Evolutionary conservation across 2,888 invertebrate species (phyloP).

Genomic region (Teinopalpus imperialis): DNA sequence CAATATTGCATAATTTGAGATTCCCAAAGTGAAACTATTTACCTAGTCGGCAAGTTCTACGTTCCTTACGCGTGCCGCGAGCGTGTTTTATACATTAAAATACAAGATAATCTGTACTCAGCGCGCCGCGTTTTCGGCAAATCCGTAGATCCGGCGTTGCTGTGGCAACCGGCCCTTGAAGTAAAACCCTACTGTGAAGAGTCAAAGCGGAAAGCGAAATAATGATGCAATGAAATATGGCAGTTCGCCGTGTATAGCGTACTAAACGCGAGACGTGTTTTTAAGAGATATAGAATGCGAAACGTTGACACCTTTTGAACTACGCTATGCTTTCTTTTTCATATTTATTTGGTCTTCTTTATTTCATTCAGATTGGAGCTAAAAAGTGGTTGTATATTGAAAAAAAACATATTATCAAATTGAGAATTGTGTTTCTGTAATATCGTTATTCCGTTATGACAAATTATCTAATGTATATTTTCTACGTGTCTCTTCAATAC

Average conservation of each 20-base stretch:
- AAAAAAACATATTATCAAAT: too few species aligned
- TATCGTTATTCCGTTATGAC: too few species aligned
- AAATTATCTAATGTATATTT: too few species aligned
- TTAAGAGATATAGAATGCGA: conserved; percentile 46
- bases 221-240: conserved; percentile 69
- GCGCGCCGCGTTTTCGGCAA: conserved; percentile 62
- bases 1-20: conserved; percentile 48
- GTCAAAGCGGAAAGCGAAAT: conserved; percentile 63
- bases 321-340: conserved; percentile 5
- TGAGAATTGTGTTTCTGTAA: too few species aligned
- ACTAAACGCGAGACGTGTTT: conserved; percentile 19
- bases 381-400: too few species aligned
- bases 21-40: conserved; percentile 66
- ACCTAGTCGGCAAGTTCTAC: conserved; percentile 62
- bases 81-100: conserved; percentile 51
- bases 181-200: conserved; percentile 48
- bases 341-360: conserved; percentile 10
- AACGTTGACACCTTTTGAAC: conserved; percentile 45
- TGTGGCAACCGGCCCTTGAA: conserved; percentile 59
- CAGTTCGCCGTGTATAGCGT: conserved; percentile 31
- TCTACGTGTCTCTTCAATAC: too few species aligned
- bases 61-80: conserved; percentile 57
- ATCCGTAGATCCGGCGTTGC: conserved; percentile 59
- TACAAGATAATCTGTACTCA: conserved; percentile 42
- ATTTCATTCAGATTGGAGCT: not conserved